Evolutionary conservation across 1,140 invertebrate species (phyloP).

Genomic region (Rhynchophorus ferrugineus): DNA sequence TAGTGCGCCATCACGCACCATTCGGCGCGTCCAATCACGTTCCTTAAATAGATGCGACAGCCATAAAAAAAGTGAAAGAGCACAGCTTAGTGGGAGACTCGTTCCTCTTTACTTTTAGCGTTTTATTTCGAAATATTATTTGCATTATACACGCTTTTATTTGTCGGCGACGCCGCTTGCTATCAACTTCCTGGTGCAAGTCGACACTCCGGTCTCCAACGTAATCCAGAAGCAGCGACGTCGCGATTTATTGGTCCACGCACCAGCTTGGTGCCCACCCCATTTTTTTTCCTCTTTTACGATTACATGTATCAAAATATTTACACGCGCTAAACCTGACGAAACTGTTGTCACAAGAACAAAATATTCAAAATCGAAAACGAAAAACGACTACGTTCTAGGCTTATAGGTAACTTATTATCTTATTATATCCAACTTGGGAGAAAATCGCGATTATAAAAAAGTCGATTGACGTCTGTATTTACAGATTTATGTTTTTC

Average conservation of each 20-base stretch:
- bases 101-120: slow-evolving; percentile 5
- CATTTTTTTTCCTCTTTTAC: slow-evolving; percentile 30
- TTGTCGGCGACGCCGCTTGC: slow-evolving; percentile 6
- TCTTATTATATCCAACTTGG: slow-evolving; percentile 24
- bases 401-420: slow-evolving; percentile 32
- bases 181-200: background rate
- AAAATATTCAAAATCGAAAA: slow-evolving; percentile 7
- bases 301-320: slow-evolving; percentile 31
- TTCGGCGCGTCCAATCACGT: no score
- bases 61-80: slow-evolving; percentile 33
- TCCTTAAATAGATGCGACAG: no score
- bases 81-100: slow-evolving; percentile 22
- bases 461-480: background rate
- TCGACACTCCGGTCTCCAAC: background rate
- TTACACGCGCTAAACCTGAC: slow-evolving; percentile 11
- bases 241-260: slow-evolving; percentile 41
- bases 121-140: background rate
- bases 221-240: no score
- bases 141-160: no score
- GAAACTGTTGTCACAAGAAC: slow-evolving; percentile 12
- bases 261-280: slow-evolving; percentile 40
- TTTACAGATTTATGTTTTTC: slow-evolving; percentile 3
- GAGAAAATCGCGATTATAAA: no score
- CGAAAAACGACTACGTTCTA: slow-evolving; percentile 37
- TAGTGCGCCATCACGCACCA: background rate